phyloP scores from a whole-genome alignment of 2,888 invertebrate species.

The Mythimna lalbum region DNA sequence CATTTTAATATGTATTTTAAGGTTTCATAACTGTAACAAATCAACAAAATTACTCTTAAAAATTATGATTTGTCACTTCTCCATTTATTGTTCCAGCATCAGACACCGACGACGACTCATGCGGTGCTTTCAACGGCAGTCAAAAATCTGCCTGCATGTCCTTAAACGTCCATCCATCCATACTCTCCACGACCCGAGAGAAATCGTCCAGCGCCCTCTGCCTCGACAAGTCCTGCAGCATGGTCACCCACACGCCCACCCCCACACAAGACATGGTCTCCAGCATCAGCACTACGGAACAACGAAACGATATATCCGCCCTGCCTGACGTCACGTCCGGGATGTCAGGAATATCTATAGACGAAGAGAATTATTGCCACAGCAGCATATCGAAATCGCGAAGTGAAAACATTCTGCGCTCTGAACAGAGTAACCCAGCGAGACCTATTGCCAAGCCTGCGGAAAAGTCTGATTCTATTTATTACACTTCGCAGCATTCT shows the following conservation, averaged over 20 bases:
- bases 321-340: conserved; percentile 86
- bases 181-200: conserved; percentile 83
- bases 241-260: conserved; percentile 88
- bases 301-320: conserved; percentile 85
- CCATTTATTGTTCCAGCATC: conserved; percentile 72
- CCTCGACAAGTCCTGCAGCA: conserved; percentile 86
- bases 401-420: conserved; percentile 86
- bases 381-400: conserved; percentile 88
- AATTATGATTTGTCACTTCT: background rate
- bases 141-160: conserved; percentile 88
- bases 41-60: background rate
- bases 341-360: conserved; percentile 89
- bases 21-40: too few species aligned
- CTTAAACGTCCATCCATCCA: conserved; percentile 84
- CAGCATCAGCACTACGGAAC: conserved; percentile 88
- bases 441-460: conserved; percentile 76
- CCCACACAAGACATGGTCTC: conserved; percentile 90
- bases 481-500: conserved; percentile 88
- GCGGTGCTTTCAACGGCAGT: conserved; percentile 87
- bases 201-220: conserved; percentile 88
- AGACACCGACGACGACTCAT: conserved; percentile 89
- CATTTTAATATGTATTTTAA: too few species aligned
- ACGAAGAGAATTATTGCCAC: conserved; percentile 86
- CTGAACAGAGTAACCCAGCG: conserved; percentile 81
- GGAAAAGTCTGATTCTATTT: conserved; percentile 87